Base-by-base conservation (phyloP, 1,140 invertebrate genomes). In the Brachystomella parvula region DNA sequence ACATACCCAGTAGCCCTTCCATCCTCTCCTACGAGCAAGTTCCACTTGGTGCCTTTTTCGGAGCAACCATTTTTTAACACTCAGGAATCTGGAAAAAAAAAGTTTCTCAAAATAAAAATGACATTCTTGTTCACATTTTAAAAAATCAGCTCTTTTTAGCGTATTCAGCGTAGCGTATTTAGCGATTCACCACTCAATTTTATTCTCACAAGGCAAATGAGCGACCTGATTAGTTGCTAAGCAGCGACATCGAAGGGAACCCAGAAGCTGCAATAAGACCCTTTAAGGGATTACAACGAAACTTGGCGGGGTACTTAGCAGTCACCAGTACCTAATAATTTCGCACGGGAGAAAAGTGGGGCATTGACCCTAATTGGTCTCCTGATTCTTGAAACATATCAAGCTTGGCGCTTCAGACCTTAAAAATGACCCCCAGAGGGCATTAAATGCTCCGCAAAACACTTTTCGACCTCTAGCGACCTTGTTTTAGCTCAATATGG, bases 11-110 rank as follows among this genome's bases (percentile, higher is more conserved):
- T 98, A 98, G 58, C 92, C 91, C 79, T 96, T 96, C 95, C 95
- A 98, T 66, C 92, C 93, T 47, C 94, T 84, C 78, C 95, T 94
- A 24, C 93, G 84, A 2, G 94, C 94, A 76, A 97, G 80, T 78
- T 98, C 94, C 71, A 97, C 91, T 80, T 96, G 93, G 79, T 94
- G 91, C 78, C 96, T 96, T 80, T 96, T 96, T 69, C 94, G 86
- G 68, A 97, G 81, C 71, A 98, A 81, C 95, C 95, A 98, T 81
- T 98, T 98, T 81, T 98, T 98, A 66, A 97, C 94, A 75, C 92
- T 94, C 71, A 98, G 83, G 81, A 96, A 98, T 77, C 94, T 97
- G 80, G 0, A 78, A 76, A 65, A 62, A 21, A 60, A 60, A 60
- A 19, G 21, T 35, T 32, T 60, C 9, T 39, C 3, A 62, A 39